A percentile compares a stretch with the other conserved stretches of the same genome.
Evolutionary conservation across 2,113 vertebrate species (phyloP).

Genomic region (Bufo bufo): DNA sequence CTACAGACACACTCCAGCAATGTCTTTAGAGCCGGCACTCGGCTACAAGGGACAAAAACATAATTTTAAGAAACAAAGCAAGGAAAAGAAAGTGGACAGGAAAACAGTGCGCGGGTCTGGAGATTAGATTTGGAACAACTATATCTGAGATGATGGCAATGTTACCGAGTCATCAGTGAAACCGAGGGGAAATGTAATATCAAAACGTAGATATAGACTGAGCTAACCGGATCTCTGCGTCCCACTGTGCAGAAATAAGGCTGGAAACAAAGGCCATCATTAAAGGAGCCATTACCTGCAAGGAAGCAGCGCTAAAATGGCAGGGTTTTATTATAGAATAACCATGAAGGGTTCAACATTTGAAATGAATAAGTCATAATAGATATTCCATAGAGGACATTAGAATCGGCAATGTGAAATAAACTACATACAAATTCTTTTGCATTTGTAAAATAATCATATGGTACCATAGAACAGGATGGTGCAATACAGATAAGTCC

Average conservation of each 20-base stretch:
- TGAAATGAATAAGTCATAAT: not conserved
- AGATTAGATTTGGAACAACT: slow-evolving; percentile 39
- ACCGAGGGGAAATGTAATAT: slow-evolving; percentile 30
- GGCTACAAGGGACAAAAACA: slow-evolving; percentile 10
- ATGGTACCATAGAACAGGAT: too few species aligned
- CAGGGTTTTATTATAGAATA: not conserved
- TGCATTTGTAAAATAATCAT: too few species aligned
- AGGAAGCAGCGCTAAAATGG: not conserved
- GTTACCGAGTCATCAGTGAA: slow-evolving; percentile 36
- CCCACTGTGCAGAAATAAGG: slow-evolving; percentile 1
- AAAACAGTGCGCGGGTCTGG: not conserved
- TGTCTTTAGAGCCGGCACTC: slow-evolving; percentile 8
- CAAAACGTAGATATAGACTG: slow-evolving; percentile 2
- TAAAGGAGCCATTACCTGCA: not conserved
- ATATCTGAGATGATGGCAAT: slow-evolving; percentile 9
- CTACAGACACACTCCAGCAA: slow-evolving; percentile 12
- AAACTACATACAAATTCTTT: too few species aligned
- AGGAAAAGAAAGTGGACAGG: slow-evolving; percentile 5
- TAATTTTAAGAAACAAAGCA: slow-evolving; percentile 25
- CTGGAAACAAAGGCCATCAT: not conserved
- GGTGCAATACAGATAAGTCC: too few species aligned
- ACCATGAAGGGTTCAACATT: not conserved
- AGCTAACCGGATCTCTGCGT: slow-evolving; percentile 1
- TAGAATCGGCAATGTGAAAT: too few species aligned
- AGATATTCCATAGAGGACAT: too few species aligned